Conservation (phyloP, 35 echinoderm and acorn worm species). For the Apostichopus californicus region DNA sequence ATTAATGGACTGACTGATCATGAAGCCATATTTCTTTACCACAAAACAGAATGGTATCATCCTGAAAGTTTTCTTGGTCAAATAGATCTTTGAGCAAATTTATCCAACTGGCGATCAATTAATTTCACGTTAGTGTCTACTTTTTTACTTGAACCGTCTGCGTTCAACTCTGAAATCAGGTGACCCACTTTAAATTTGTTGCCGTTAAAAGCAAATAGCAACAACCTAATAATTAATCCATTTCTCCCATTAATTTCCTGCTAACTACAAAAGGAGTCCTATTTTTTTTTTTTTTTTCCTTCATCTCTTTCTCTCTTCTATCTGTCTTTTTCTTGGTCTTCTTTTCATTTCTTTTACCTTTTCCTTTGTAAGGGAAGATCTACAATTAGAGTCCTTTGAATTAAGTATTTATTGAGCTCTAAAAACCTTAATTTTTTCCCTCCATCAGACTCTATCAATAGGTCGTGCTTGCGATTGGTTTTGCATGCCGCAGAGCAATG, state of each 20-base stretch:
- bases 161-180: constrained; percentile 32
- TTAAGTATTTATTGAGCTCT: constrained; percentile 31
- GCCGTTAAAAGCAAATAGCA: constrained; percentile 42
- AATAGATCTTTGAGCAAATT: constrained; percentile 23
- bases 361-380: background rate
- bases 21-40: background rate
- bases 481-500: background rate
- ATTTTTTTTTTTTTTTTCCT: background rate
- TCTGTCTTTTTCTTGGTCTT: background rate
- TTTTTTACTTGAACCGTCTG: background rate
- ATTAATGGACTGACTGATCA: background rate
- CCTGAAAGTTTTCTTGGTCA: background rate
- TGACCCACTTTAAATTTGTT: constrained; percentile 32
- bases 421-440: constrained; percentile 42
- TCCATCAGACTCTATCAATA: constrained; percentile 34
- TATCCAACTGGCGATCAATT: constrained; percentile 37
- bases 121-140: constrained; percentile 15
- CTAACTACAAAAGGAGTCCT: background rate
- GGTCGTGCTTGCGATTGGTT: constrained; percentile 9
- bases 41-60: background rate
- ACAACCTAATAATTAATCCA: constrained; percentile 51
- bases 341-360: too few relatives aligned
- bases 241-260: constrained; percentile 36
- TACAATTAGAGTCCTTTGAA: constrained; percentile 14
- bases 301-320: background rate